Conservation (phyloP, 2,888 invertebrate genomes). For the Drosophila longiperda region DNA sequence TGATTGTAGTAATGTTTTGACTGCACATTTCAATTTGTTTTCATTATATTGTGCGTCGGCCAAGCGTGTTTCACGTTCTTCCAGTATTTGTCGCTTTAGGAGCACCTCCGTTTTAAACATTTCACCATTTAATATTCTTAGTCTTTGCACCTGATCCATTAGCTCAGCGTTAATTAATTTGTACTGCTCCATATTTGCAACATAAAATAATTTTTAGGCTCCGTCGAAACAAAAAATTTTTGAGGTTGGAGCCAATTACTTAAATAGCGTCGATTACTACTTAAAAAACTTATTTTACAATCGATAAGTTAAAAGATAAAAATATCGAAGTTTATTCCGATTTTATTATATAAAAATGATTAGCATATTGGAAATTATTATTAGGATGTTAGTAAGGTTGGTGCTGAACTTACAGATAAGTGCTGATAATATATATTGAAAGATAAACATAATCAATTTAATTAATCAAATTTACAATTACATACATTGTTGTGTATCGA, state of each 20-base stretch:
- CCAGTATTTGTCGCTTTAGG: conserved; percentile 34
- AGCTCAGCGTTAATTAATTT: conserved; percentile 29
- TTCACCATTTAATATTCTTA: conserved; percentile 23
- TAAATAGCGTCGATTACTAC: conserved; percentile 13
- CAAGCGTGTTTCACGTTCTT: conserved; percentile 39
- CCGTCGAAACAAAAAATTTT: conserved; percentile 4
- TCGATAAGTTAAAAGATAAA: not conserved
- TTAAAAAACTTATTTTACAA: not conserved
- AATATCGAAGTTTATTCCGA: not conserved
- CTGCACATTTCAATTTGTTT: conserved; percentile 38
- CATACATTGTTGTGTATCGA: not conserved
- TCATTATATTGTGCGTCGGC: conserved; percentile 27
- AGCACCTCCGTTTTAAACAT: conserved; percentile 17
- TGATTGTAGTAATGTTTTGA: conserved; percentile 21
- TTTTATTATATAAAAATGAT: not conserved
- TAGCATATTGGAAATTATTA: not conserved
- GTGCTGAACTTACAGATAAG: not conserved
- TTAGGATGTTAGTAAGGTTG: not conserved
- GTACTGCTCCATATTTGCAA: conserved; percentile 46
- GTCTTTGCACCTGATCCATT: conserved; percentile 41
- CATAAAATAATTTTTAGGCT: not conserved
- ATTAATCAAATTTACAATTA: not conserved
- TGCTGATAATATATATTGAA: not conserved
- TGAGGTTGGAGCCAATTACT: conserved; percentile 50
- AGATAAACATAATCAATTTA: not conserved